Percentiles rank a stretch among this genome's conserved stretches.
Evolutionary conservation across 2,113 vertebrate species (phyloP).

Genomic region (Peromyscus polionotus): DNA sequence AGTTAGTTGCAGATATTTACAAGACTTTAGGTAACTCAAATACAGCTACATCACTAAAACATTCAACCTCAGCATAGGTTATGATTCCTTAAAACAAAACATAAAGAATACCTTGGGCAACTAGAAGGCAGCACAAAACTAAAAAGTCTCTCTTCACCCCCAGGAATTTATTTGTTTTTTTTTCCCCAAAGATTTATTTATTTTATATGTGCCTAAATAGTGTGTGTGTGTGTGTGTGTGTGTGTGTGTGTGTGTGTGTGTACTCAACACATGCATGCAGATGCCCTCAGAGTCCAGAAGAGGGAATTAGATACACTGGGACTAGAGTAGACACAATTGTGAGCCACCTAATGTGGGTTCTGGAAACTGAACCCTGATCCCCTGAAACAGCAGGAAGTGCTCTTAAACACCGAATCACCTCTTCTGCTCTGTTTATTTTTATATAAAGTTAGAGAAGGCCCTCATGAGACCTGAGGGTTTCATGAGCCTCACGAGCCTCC

Average conservation of each 20-base stretch:
- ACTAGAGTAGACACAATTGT: neutral
- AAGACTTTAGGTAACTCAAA: neutral
- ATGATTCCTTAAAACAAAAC: neutral
- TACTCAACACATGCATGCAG: neutral
- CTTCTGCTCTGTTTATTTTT: neutral
- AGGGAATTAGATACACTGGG: neutral
- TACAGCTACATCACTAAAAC: neutral
- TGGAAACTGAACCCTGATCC: neutral
- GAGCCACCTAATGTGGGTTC: neutral
- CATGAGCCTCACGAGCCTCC: neutral
- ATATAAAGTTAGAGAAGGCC: neutral
- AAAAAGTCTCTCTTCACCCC: neutral
- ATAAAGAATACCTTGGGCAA: neutral
- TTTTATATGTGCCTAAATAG: neutral
- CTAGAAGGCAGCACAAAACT: neutral
- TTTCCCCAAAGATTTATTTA: neutral
- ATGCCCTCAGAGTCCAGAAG: neutral
- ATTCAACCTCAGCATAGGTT: neutral
- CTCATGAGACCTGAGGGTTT: neutral
- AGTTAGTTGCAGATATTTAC: neutral
- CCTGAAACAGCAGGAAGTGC: neutral
- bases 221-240: neutral
- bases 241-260: neutral
- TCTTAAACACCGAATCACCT: neutral
- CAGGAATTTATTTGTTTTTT: neutral